Evolutionary conservation across 2,113 vertebrate species (phyloP), one percentile per base, ranked within the genome.

Genomic region (Vicugna pacos): DNA sequence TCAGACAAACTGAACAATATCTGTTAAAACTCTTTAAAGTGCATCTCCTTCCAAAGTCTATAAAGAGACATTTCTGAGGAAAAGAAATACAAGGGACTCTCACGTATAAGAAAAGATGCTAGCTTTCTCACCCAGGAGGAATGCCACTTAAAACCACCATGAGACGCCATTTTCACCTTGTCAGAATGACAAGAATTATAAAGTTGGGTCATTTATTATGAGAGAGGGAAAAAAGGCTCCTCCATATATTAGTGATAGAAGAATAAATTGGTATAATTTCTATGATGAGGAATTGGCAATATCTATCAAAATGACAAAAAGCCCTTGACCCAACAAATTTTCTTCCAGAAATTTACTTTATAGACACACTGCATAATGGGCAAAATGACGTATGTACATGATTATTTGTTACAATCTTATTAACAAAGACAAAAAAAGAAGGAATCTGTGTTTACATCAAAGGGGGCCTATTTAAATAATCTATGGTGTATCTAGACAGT

Each of bases 281-380:
- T 75, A 22, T 32, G 48, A 85, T 52, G 72, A 98, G 90, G 75
- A 90, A 96, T 86, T 94, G 56, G 84, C 52, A 30, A 73, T 56
- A 81, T 7, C 11, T 12, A 79, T 58, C 76, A 95, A 32, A 96
- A 91, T 91, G 58, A 96, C 67, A 92, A 89, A 91, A 82, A 32
- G 24, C 16, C 38, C 86, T 85, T 91, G 72, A 94, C 28, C 89
- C 32, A 58, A 42, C 0, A 73, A 62, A 83, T 50, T 60, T 76
- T 50, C 35, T 48, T 94, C 56, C 79, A 69, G 73, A 79, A 91
- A 73, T 54, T 32, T 70, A 65, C 46, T 60, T 38, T 70, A 75
- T 8, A 93, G 79, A 42, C 87, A 26, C 2, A 24, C 38, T 75
- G n/a, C 46, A 35, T 4, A 46, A 10, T 42, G 30, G 85, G 12